Conservation (phyloP, 2,797 vertebrate species). For the Darevskia nairensis region DNA sequence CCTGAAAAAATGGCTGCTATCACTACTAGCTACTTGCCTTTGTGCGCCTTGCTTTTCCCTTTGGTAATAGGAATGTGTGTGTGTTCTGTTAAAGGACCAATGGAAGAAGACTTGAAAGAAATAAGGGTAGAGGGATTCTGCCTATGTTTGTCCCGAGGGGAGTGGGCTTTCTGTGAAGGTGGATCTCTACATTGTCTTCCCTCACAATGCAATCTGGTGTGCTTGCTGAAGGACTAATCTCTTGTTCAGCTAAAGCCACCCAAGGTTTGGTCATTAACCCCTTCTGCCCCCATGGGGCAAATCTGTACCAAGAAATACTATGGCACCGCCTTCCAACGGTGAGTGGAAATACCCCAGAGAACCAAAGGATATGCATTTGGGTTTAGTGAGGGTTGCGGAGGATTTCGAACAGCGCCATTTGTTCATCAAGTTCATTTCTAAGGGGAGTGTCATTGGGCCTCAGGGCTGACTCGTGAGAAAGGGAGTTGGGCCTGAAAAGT, state of each 20-base stretch:
- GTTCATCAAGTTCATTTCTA: background rate
- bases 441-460: background rate
- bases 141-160: background rate
- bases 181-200: background rate
- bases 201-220: slow-evolving; percentile 20
- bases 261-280: background rate
- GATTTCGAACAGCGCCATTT: background rate
- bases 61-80: slow-evolving; percentile 7
- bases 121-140: background rate
- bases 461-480: background rate
- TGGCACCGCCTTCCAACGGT: background rate
- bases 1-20: slow-evolving; percentile 53
- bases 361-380: background rate
- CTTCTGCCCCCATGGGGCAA: background rate
- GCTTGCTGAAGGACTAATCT: slow-evolving; percentile 15
- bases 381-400: background rate
- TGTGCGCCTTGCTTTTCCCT: background rate
- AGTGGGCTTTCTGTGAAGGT: slow-evolving; percentile 20
- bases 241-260: background rate
- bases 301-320: background rate
- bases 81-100: background rate
- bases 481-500: no score
- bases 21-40: slow-evolving; percentile 22
- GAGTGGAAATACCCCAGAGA: background rate
- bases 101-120: slow-evolving; percentile 11